phyloP scores from a whole-genome alignment of 2,888 invertebrate species.

The Agrochola lychnidis region DNA sequence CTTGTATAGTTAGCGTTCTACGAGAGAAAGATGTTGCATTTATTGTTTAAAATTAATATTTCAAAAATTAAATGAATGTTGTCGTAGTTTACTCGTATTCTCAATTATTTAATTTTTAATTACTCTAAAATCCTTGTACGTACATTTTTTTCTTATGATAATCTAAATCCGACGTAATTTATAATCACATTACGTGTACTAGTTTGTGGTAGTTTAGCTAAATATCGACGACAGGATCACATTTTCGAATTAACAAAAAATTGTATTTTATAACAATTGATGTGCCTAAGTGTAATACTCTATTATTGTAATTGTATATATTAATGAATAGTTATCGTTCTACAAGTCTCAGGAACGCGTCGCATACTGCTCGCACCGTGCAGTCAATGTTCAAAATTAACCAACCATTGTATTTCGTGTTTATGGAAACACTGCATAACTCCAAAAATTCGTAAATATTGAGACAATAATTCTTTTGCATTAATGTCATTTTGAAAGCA shows the following conservation, averaged over 20 bases:
- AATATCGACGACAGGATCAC: slow-evolving; percentile 83
- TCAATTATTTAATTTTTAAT: slow-evolving; percentile 61
- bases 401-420: slow-evolving; percentile 70
- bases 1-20: slow-evolving; percentile 82
- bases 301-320: slow-evolving; percentile 85
- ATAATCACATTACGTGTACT: slow-evolving; percentile 79
- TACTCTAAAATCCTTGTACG: slow-evolving; percentile 63
- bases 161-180: slow-evolving; percentile 62
- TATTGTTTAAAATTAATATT: slow-evolving; percentile 73
- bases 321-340: slow-evolving; percentile 76
- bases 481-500: slow-evolving; percentile 47
- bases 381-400: slow-evolving; percentile 55
- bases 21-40: slow-evolving; percentile 82
- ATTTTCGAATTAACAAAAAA: slow-evolving; percentile 87
- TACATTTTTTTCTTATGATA: slow-evolving; percentile 68
- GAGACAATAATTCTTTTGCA: slow-evolving; percentile 73
- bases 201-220: slow-evolving; percentile 85
- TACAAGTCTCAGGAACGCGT: slow-evolving; percentile 75
- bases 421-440: slow-evolving; percentile 69
- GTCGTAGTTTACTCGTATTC: slow-evolving; percentile 77
- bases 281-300: slow-evolving; percentile 91
- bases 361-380: slow-evolving; percentile 62
- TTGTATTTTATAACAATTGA: slow-evolving; percentile 90
- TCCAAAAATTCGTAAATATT: slow-evolving; percentile 73
- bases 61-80: slow-evolving; percentile 82